These are phyloP conservation scores for Neocrepidodera transversa DNA, from an alignment of 2,888 invertebrate genomes.

Conservation along the genomic window DNA sequence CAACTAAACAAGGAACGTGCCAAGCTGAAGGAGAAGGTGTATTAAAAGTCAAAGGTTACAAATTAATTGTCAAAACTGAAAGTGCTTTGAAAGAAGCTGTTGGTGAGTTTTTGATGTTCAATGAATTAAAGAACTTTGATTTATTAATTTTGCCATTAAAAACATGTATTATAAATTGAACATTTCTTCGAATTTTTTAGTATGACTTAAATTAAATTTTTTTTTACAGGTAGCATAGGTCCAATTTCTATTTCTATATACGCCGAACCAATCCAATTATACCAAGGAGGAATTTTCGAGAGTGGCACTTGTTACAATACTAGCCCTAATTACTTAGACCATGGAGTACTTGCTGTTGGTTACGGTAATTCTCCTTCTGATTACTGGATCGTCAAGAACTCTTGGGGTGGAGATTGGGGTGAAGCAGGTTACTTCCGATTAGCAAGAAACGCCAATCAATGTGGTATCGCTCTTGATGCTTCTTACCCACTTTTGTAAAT, in stretches of 20 bases:
- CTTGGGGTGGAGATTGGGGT: slow-evolving; percentile 9
- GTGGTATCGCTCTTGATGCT: background rate
- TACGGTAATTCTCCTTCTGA: background rate
- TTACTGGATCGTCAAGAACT: slow-evolving; percentile 10
- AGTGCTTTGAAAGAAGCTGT: slow-evolving; percentile 50
- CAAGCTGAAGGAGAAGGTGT: slow-evolving; percentile 46
- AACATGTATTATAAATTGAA: background rate
- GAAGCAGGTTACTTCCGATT: slow-evolving; percentile 16
- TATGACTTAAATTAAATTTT: background rate
- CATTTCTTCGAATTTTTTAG: background rate
- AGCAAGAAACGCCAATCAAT: slow-evolving; percentile 8
- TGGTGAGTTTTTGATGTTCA: slow-evolving; percentile 67
- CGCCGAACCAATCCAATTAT: slow-evolving; percentile 20
- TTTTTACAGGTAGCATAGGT: slow-evolving; percentile 26
- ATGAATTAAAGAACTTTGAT: too few relatives aligned
- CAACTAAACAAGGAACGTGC: slow-evolving; percentile 53
- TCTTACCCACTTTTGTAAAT: background rate
- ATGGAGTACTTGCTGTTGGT: background rate
- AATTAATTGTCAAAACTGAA: background rate
- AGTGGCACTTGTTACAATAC: background rate
- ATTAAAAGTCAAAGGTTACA: slow-evolving; percentile 64
- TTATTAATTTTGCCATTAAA: too few relatives aligned
- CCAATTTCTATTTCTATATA: slow-evolving; percentile 24
- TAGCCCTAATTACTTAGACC: background rate
- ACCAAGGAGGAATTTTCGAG: slow-evolving; percentile 16